phyloP scores from a whole-genome alignment of 2,113 vertebrate species.

The Rhabdornis inornatus region DNA sequence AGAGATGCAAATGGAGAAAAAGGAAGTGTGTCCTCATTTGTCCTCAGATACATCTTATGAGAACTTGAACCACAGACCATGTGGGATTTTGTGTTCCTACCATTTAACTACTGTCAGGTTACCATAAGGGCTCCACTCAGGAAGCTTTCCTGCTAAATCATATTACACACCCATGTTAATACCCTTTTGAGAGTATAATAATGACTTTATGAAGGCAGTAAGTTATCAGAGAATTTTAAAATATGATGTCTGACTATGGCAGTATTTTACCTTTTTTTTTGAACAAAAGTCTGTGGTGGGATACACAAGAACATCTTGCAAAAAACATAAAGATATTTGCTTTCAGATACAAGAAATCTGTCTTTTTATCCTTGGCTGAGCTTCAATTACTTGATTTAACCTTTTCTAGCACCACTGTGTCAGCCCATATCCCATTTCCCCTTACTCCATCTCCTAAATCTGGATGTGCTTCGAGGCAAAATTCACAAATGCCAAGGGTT shows the following conservation, averaged over 20 bases:
- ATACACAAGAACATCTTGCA: not conserved
- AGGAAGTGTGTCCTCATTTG: not conserved
- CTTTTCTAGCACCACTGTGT: not conserved
- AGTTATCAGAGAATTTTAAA: not conserved
- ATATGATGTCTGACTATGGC: not conserved
- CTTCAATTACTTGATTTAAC: slow-evolving; percentile 1
- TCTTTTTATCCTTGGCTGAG: not conserved
- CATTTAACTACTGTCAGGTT: not conserved
- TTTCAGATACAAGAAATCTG: not conserved
- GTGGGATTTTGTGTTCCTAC: not conserved
- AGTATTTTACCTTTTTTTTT: not conserved
- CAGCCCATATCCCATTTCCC: not conserved
- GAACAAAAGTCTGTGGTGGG: not conserved
- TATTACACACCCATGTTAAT: not conserved
- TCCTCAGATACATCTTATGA: not conserved
- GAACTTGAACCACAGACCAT: not conserved
- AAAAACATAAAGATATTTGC: not conserved
- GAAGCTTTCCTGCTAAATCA: not conserved
- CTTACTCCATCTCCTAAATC: not conserved
- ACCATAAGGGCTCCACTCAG: not conserved
- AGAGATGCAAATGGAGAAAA: not conserved
- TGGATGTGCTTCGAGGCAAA: not conserved
- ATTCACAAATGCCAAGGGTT: not conserved
- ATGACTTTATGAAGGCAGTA: not conserved
- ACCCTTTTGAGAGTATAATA: not conserved